A percentile compares a stretch with the other conserved stretches of the same genome.
Conservation (phyloP, 2,113 vertebrate species). For the Corynorhinus townsendii region DNA sequence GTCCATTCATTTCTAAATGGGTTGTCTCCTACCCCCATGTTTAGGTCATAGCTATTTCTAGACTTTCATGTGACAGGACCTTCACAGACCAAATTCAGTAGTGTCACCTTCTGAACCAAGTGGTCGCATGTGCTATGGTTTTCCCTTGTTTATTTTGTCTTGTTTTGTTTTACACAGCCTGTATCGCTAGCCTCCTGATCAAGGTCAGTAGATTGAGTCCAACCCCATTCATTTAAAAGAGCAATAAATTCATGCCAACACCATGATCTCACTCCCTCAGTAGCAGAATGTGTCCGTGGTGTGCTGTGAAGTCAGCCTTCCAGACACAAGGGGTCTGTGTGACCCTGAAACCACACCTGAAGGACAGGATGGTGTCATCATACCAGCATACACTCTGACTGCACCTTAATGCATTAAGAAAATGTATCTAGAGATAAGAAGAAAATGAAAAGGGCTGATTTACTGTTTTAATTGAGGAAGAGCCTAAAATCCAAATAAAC, state of each 20-base stretch:
- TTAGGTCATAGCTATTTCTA: conserved; percentile 73
- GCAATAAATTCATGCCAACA: conserved; percentile 35
- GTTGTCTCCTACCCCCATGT: conserved; percentile 33
- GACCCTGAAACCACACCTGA: conserved; percentile 63
- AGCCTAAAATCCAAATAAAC: conserved; percentile 11
- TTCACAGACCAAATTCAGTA: conserved; percentile 60
- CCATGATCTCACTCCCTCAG: conserved; percentile 62
- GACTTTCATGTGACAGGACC: conserved; percentile 58
- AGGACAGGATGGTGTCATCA: conserved; percentile 14
- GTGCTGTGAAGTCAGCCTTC: conserved; percentile 39
- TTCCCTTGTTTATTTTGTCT: conserved; percentile 31
- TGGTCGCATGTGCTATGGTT: not conserved
- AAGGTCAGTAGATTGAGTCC: conserved; percentile 62
- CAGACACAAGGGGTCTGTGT: not conserved
- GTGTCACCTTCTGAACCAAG: conserved; percentile 64
- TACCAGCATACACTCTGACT: not conserved
- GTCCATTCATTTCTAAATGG: conserved; percentile 65
- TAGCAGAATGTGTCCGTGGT: conserved; percentile 36
- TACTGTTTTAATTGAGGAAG: conserved; percentile 29
- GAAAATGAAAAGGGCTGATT: not conserved
- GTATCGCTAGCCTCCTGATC: not conserved
- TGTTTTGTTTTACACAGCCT: conserved; percentile 35
- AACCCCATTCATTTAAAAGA: conserved; percentile 15
- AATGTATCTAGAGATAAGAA: not conserved
- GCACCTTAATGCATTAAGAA: not conserved